Percentiles rank a stretch among this genome's conserved stretches.
Evolutionary conservation across 2,888 invertebrate species (phyloP).

Genomic region (Leucania comma): DNA sequence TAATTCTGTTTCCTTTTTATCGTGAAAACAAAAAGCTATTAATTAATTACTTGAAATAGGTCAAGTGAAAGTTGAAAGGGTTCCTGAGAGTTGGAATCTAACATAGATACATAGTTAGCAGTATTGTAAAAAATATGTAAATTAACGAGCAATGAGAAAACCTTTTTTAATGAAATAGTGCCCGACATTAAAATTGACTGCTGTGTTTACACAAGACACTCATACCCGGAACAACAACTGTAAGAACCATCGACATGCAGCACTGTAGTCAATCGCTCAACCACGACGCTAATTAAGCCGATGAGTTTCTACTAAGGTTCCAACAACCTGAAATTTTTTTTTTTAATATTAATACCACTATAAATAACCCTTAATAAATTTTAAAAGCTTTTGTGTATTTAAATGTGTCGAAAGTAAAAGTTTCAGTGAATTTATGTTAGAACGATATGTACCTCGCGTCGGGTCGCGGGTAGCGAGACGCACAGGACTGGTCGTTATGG

Average conservation of each 20-base stretch:
- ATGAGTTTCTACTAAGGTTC: background rate
- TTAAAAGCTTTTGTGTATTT: conserved; percentile 1
- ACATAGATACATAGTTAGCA: background rate
- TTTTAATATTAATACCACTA: background rate
- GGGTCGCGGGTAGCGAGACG: too few relatives aligned
- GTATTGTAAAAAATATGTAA: conserved; percentile 10
- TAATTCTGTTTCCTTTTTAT: conserved; percentile 17
- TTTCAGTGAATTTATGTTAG: conserved; percentile 18
- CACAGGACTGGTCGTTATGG: too few relatives aligned
- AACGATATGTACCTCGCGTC: background rate
- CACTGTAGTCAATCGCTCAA: too few relatives aligned
- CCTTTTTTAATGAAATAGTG: background rate
- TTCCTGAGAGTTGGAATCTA: background rate
- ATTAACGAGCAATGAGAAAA: conserved; percentile 10
- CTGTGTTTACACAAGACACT: too few relatives aligned
- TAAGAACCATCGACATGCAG: too few relatives aligned
- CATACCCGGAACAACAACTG: too few relatives aligned
- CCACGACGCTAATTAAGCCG: too few relatives aligned
- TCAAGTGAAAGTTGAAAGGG: background rate
- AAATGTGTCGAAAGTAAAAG: conserved; percentile 2
- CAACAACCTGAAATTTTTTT: background rate
- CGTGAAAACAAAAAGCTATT: conserved; percentile 4
- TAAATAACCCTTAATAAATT: background rate
- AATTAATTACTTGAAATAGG: conserved; percentile 14
- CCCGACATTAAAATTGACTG: too few relatives aligned